A percentile compares a stretch with the other conserved stretches of the same genome.
phyloP scores from a whole-genome alignment of 2,797 vertebrate genomes.

The Taeniopygia guttata region DNA sequence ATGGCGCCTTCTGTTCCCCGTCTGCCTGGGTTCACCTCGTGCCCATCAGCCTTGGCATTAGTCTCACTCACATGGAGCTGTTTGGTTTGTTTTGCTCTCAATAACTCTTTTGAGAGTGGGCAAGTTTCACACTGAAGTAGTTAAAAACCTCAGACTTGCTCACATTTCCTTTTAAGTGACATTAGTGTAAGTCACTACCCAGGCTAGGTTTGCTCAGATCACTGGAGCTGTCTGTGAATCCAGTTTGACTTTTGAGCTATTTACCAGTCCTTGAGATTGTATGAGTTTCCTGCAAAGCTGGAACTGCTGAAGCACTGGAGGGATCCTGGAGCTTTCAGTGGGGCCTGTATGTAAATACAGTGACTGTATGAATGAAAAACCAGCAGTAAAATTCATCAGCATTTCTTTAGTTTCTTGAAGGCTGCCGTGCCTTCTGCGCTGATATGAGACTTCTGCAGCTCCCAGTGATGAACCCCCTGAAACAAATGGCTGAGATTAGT shows the following conservation, averaged over 20 bases:
- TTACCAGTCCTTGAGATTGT: background rate
- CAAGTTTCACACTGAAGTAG: background rate
- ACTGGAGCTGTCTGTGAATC: background rate
- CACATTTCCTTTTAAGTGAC: background rate
- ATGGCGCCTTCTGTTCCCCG: slow-evolving; percentile 22
- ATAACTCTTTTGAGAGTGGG: background rate
- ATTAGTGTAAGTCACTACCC: background rate
- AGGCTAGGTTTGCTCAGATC: background rate
- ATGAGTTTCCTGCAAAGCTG: background rate
- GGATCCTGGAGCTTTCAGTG: background rate
- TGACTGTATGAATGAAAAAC: background rate
- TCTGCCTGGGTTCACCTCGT: slow-evolving; percentile 26
- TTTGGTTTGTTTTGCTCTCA: background rate
- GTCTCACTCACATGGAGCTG: background rate
- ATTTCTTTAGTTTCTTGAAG: background rate
- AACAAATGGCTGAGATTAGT: slow-evolving; percentile 59
- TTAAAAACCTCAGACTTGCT: background rate
- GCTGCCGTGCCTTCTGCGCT: background rate
- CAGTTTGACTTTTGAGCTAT: background rate
- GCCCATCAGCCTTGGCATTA: background rate
- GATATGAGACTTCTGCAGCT: background rate
- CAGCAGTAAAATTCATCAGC: background rate
- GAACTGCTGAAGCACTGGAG: background rate
- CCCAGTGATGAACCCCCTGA: slow-evolving; percentile 10
- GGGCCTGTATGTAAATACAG: background rate